Conservation (phyloP, 2,113 vertebrate genomes). For the Hippocampus abdominalis region DNA sequence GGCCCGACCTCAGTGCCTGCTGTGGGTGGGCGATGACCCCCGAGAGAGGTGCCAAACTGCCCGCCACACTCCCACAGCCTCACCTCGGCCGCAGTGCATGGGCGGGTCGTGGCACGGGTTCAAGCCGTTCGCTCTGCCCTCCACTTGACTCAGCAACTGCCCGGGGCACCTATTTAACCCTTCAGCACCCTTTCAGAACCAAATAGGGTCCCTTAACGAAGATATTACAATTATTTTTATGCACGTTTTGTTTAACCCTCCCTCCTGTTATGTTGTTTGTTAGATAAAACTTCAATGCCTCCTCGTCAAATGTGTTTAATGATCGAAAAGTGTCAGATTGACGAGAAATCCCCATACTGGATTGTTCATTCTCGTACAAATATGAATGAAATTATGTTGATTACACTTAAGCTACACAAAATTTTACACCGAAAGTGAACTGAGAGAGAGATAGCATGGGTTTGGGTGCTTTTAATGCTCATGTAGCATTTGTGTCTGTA, state of each 20-base stretch:
- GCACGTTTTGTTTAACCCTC: neutral
- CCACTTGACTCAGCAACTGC: conserved; percentile 23
- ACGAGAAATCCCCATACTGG: no score
- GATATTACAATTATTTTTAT: neutral
- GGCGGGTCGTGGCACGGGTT: conserved; percentile 43
- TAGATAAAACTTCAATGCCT: no score
- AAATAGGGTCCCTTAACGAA: neutral
- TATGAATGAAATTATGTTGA: no score
- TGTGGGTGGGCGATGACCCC: conserved; percentile 56
- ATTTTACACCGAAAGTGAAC: no score
- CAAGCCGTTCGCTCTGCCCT: conserved; percentile 51
- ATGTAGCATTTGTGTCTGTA: neutral
- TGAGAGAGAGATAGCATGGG: no score
- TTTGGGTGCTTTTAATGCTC: neutral
- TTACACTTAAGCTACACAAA: no score
- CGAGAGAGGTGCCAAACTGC: conserved; percentile 63
- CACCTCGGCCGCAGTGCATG: conserved; percentile 44
- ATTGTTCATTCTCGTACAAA: no score
- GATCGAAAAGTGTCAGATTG: no score
- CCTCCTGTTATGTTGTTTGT: no score
- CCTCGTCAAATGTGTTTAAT: no score
- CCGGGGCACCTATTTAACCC: neutral
- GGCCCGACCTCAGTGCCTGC: conserved; percentile 47
- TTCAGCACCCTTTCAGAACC: neutral
- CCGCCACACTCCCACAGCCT: conserved; percentile 60